Evolutionary conservation across 2,113 vertebrate species (phyloP).

Genomic region (Stigmatopora argus): DNA sequence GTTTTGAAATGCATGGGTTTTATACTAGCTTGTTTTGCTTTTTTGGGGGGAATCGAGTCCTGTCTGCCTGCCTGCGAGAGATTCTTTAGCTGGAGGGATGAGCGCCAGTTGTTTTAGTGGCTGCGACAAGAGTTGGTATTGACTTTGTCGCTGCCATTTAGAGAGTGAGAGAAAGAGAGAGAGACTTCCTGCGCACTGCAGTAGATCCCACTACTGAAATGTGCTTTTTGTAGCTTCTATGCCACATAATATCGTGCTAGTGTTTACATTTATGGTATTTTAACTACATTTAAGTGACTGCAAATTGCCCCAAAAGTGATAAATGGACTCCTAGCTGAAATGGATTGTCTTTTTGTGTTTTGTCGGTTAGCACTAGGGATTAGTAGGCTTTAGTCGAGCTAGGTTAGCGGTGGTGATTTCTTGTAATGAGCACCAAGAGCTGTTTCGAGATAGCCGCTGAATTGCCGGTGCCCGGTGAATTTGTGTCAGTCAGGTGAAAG

Average conservation of each 20-base stretch:
- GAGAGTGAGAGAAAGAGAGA: conserved; percentile 13
- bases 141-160: conserved; percentile 18
- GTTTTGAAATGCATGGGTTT: no score
- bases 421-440: no score
- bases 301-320: no score
- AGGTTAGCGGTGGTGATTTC: no score
- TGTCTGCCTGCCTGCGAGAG: background rate
- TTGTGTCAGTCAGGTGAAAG: conserved; percentile 1
- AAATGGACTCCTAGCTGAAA: no score
- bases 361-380: no score
- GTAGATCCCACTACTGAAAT: background rate
- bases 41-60: background rate
- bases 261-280: no score
- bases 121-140: conserved; percentile 30
- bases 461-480: background rate
- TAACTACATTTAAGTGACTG: no score
- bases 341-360: no score
- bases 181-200: background rate
- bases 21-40: background rate
- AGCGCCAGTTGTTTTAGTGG: conserved; percentile 39
- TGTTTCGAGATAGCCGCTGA: conserved; percentile 1
- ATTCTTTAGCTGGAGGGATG: conserved; percentile 13
- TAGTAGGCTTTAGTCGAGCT: no score
- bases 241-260: conserved; percentile 10
- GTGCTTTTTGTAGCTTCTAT: background rate